Evolutionary conservation across 2,113 vertebrate genomes (phyloP), one percentile per base, ranked within the genome.

Genomic region (Anser cygnoides): DNA sequence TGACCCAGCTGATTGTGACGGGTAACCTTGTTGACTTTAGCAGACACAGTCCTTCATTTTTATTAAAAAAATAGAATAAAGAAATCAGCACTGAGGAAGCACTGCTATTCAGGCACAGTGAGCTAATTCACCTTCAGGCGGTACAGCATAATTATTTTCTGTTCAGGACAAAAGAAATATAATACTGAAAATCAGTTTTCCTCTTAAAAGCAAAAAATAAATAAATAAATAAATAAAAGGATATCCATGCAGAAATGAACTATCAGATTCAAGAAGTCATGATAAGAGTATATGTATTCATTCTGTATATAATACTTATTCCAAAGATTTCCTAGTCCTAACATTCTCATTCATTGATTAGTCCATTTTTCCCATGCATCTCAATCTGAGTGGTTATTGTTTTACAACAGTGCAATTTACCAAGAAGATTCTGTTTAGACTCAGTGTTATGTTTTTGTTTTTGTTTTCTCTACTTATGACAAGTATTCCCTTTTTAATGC

Each of bases 401-500:
- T 87, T 66, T 59, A 75, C 21, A 82, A 6, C 17, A 39, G 8
- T 72, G 35, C 2, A 37, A 39, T 61, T 89, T 73, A 15, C 66
- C 58, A 93, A 39, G 13, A 87, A 62, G 37, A 23, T 66, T 54
- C 12, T 67, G 44, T 54, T 67, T 13, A 77, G 33, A 9, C 4
- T 76, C 17, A 17, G 6, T 72, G 28, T 49, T 39, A 4, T 39
- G 39, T 88, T 55, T 28, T 52, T 4, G 9, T 50, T 19, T 19
- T 46, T 46, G 4, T 20, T 49, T 76, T 31, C 62, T 61, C 41
- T 37, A 0, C 1, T 59, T 52, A 55, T 35, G 46, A 3, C 29
- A 68, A 72, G 13, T 41, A 73, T 31, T 73, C 43, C 8, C 2
- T 2, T 1, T 57, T 22, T 4, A 39, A 28, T 9, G 4, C 0